Conservation (phyloP, 1,140 invertebrate genomes). For the Caenorhabditis tropicalis region DNA sequence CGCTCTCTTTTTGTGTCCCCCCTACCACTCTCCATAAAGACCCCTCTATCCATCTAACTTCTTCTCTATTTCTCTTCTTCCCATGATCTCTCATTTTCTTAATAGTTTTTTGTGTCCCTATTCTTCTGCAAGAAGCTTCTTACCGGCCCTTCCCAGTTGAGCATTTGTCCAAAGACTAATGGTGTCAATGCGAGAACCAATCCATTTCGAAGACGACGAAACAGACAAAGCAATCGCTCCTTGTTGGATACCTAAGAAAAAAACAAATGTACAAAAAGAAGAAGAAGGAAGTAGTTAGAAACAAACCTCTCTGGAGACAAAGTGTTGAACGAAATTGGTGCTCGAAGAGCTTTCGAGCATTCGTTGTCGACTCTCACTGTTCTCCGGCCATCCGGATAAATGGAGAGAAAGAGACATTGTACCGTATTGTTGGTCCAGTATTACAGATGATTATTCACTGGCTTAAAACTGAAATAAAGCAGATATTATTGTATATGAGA, state of each 20-base stretch:
- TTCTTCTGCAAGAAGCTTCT: not conserved
- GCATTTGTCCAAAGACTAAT: conserved; percentile 25
- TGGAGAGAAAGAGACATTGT: conserved; percentile 39
- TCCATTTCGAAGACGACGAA: not conserved
- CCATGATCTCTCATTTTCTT: not conserved
- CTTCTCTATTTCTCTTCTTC: not conserved
- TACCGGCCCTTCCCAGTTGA: conserved; percentile 26
- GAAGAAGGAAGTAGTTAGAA: not conserved
- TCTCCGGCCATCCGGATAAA: conserved; percentile 45
- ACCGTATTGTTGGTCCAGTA: conserved; percentile 33
- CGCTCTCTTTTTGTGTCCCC: not conserved
- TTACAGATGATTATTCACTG: not conserved
- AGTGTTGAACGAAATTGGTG: conserved; percentile 43
- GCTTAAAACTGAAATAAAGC: no score
- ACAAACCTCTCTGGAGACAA: conserved; percentile 32
- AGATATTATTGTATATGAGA: no score
- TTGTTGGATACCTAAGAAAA: conserved; percentile 7
- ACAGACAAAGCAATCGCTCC: not conserved
- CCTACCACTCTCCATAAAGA: not conserved
- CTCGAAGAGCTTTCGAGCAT: conserved; percentile 49
- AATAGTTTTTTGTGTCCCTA: not conserved
- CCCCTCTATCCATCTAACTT: not conserved
- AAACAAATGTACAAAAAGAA: not conserved
- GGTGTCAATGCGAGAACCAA: conserved; percentile 17
- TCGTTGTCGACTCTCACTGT: conserved; percentile 26